Evolutionary conservation across 2,113 vertebrate genomes (phyloP), one percentile per base, ranked within the genome.

Genomic region (Petrocephalus zakoni): DNA sequence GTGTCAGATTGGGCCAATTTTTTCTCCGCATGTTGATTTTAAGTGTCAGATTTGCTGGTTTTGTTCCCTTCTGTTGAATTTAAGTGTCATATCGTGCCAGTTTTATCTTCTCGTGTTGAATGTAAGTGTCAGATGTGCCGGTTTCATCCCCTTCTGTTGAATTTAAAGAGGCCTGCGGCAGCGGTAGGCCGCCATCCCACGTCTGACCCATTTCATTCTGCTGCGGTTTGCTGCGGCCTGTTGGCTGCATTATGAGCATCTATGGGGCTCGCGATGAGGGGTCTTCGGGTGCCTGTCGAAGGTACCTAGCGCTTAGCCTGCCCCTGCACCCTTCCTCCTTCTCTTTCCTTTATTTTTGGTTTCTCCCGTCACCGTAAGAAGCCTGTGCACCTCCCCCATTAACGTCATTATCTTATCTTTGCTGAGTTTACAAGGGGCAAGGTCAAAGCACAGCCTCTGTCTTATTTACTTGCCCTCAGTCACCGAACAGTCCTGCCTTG

Each of bases 321-420:
- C 29, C 11, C 64, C 58, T 49, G 55, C 64, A 8, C 72, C 61
- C 9, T 87, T 88, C 86, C 75, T 42, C 55, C 34, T 2, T 5
- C 88, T 17, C 82, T 13, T n/a, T 42, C 42, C 34, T 42, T 8
- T n/a, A 46, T 47, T 42, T 47, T 37, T 87, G 61, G 55, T 86
- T 72, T 81, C 29, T 56, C 46, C 42, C 55, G 46, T 89, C 15
- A 34, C 75, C 46, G 58, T 91, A 86, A 85, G 86, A 86, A 86
- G 78, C 90, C 29, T 81, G 84, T 88, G 90, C 90, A 92, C 92
- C 89, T 88, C 90, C 88, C 91, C 89, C 90, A 89, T 89, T 88
- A 55, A 19, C 51, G 61, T 89, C 87, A 86, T 51, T 90, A 87
- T 85, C 89, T 90, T 91, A 89, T 89, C 91, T 91, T 72, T 84